phyloP scores from a whole-genome alignment of 2,113 vertebrate genomes.

The Orycteropus afer region DNA sequence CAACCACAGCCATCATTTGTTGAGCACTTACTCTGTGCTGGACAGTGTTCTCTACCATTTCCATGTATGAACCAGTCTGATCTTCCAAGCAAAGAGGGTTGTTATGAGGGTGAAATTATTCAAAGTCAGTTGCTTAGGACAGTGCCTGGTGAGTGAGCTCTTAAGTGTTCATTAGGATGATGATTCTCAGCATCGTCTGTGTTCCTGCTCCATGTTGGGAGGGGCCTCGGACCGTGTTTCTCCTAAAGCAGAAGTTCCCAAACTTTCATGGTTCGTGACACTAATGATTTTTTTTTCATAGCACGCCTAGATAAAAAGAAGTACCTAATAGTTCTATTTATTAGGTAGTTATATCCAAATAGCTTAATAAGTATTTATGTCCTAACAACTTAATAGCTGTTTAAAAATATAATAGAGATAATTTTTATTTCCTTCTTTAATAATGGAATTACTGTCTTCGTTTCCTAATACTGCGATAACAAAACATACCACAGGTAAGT shows the following conservation, averaged over 20 bases:
- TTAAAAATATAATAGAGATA: conserved; percentile 29
- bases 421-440: background rate
- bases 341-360: background rate
- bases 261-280: background rate
- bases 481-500: background rate
- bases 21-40: background rate
- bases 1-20: background rate
- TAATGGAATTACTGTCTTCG: background rate
- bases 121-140: background rate
- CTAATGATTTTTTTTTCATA: background rate
- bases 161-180: accelerated
- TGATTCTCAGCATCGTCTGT: background rate
- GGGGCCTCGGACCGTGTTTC: background rate
- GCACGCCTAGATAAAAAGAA: background rate
- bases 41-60: accelerated
- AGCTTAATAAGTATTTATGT: conserved; percentile 18
- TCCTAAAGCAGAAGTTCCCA: background rate
- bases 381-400: background rate
- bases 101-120: background rate
- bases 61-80: too few relatives aligned
- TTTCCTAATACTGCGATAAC: background rate
- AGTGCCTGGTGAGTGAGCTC: background rate
- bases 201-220: background rate
- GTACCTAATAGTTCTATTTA: background rate
- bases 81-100: background rate